Percentiles rank a stretch among this genome's conserved stretches.
phyloP scores from a whole-genome alignment of 64 coral and sea anemone genomes.

The Porites lutea region DNA sequence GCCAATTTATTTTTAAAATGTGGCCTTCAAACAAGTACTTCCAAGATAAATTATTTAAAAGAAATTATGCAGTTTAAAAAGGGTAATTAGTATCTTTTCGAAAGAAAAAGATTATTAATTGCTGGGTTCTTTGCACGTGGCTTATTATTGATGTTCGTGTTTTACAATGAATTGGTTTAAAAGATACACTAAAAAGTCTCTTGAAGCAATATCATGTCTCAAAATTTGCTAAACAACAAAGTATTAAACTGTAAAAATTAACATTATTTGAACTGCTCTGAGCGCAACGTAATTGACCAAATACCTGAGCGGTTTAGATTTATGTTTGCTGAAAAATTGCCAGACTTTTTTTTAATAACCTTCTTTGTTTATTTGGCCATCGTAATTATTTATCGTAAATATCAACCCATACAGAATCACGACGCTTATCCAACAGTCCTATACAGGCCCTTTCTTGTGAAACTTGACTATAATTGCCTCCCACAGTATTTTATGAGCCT shows the following conservation, averaged over 20 bases:
- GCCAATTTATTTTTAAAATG: not conserved
- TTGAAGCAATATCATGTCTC: not conserved
- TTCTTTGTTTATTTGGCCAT: slow-evolving; percentile 1
- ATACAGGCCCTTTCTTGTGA: not conserved
- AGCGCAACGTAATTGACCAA: not conserved
- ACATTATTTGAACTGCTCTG: not conserved
- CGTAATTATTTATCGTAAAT: not conserved
- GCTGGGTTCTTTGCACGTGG: not conserved
- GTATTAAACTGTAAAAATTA: not conserved
- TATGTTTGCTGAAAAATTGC: not conserved
- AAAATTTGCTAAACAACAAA: not conserved
- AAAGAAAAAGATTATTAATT: slow-evolving; percentile 3
- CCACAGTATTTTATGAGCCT: not conserved
- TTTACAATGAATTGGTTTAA: slow-evolving; percentile 14
- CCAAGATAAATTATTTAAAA: not conserved
- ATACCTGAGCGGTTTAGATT: not conserved
- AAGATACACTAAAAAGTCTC: not conserved
- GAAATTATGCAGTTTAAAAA: not conserved
- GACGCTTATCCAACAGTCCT: not conserved
- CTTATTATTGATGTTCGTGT: not conserved
- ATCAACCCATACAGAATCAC: not conserved
- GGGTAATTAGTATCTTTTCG: not conserved
- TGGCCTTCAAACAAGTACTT: not conserved
- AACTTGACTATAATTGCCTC: not conserved
- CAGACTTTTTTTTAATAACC: not conserved